phyloP scores from a whole-genome alignment of 37 sponge, comb jelly and placozoan genomes.

The Ianthella basta region DNA sequence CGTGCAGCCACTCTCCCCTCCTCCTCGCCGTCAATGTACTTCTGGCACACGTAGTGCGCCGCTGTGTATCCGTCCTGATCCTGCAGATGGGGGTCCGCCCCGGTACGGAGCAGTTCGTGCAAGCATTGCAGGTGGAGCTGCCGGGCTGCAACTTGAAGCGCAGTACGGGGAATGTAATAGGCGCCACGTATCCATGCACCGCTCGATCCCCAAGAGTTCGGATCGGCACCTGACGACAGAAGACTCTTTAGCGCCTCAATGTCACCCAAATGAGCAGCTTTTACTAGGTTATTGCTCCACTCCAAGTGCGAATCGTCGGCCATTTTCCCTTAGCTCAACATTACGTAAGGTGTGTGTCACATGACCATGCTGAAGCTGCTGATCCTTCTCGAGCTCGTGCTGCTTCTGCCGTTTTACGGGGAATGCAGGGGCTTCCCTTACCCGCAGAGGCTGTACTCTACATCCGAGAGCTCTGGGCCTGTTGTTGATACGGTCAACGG shows the following conservation, averaged over 20 bases:
- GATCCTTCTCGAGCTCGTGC: too few relatives aligned
- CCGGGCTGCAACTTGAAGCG: background rate
- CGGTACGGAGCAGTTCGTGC: conserved; percentile 1
- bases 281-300: background rate
- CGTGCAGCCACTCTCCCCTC: background rate
- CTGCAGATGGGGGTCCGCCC: conserved; percentile 28
- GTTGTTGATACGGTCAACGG: too few relatives aligned
- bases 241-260: background rate
- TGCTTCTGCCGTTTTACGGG: too few relatives aligned
- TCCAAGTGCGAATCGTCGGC: background rate
- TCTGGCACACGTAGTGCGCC: conserved; percentile 34
- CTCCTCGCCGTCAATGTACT: background rate
- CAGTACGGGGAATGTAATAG: background rate
- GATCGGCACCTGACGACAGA: conserved; percentile 14
- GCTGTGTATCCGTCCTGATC: conserved; percentile 40
- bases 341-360: too few relatives aligned
- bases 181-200: conserved; percentile 20
- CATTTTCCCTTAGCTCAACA: too few relatives aligned
- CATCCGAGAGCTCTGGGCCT: too few relatives aligned
- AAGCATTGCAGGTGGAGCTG: background rate
- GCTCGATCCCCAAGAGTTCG: background rate
- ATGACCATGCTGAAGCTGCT: too few relatives aligned
- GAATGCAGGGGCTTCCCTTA: too few relatives aligned
- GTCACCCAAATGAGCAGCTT: conserved; percentile 21
- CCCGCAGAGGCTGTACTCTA: too few relatives aligned